A percentile compares a stretch with the other conserved stretches of the same genome.
Evolutionary conservation across 1,140 invertebrate species (phyloP).

Genomic region (Phymastichus coffea): DNA sequence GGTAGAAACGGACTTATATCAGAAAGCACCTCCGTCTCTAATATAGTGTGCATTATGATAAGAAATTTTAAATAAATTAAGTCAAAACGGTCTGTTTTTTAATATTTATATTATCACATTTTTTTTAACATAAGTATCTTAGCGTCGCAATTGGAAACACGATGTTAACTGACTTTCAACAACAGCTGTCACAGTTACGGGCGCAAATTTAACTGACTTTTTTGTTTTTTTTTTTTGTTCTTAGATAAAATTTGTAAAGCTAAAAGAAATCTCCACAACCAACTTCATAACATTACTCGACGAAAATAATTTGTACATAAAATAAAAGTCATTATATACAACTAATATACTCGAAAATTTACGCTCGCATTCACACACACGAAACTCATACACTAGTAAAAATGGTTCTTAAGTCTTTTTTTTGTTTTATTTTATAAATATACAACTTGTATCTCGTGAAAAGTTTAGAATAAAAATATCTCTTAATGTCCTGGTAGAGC

Average conservation of each 20-base stretch:
- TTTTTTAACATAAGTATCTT: conserved; percentile 15
- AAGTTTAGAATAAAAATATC: conserved; percentile 1
- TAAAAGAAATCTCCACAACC: conserved; percentile 9
- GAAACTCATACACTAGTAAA: conserved; percentile 14
- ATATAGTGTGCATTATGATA: too few relatives aligned
- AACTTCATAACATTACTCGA: conserved; percentile 10
- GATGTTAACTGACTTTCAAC: neutral
- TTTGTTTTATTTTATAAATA: too few relatives aligned
- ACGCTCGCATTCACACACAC: conserved; percentile 15
- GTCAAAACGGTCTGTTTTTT: too few relatives aligned
- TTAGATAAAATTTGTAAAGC: conserved; percentile 8
- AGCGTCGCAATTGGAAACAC: neutral
- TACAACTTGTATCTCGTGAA: neutral
- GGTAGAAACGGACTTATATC: too few relatives aligned
- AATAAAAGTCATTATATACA: conserved; percentile 20
- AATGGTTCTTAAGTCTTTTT: conserved; percentile 11
- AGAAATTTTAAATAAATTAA: too few relatives aligned
- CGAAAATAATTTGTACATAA: conserved; percentile 15
- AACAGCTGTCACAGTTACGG: too few relatives aligned
- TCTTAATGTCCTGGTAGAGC: neutral
- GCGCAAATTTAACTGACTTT: too few relatives aligned
- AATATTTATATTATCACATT: conserved; percentile 43
- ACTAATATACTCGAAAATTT: conserved; percentile 10
- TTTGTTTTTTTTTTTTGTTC: conserved; percentile 34
- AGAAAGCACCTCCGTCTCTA: too few relatives aligned